Evolutionary conservation across 2,797 vertebrate genomes (phyloP).

Genomic region (Poliocrania exsul): DNA sequence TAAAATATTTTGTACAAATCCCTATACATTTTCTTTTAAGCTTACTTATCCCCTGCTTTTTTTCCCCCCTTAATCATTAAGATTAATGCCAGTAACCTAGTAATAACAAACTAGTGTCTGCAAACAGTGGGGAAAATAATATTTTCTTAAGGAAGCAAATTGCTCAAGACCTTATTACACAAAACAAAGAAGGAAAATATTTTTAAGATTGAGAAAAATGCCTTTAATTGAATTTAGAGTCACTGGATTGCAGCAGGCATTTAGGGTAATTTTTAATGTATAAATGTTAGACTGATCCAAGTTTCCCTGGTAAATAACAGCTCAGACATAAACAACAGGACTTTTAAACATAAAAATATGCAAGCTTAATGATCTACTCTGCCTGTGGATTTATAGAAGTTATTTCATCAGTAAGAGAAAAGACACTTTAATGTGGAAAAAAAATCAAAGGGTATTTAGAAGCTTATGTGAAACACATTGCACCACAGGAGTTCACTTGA

Average conservation of each 20-base stretch:
- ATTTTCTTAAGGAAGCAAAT: conserved; percentile 31
- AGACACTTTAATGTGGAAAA: conserved; percentile 29
- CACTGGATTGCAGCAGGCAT: conserved; percentile 1
- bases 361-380: conserved; percentile 16
- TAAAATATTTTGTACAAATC: background rate
- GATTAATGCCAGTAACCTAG: background rate
- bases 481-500: background rate
- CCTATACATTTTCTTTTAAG: background rate
- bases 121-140: conserved; percentile 3
- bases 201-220: conserved; percentile 22
- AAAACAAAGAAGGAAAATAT: conserved; percentile 25
- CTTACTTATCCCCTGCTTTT: background rate
- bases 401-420: conserved; percentile 24
- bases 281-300: conserved; percentile 9
- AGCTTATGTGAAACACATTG: conserved; percentile 14
- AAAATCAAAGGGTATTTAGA: conserved; percentile 9
- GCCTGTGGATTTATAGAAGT: conserved; percentile 9
- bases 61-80: background rate
- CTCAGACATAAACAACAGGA: conserved; percentile 19
- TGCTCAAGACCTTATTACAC: conserved; percentile 37
- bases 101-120: conserved; percentile 1
- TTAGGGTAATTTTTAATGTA: conserved; percentile 53
- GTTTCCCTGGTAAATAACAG: conserved; percentile 27
- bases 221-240: conserved; percentile 41
- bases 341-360: conserved; percentile 24